Conservation (phyloP, 2,888 invertebrate genomes). For the Hedychridium roseum region DNA sequence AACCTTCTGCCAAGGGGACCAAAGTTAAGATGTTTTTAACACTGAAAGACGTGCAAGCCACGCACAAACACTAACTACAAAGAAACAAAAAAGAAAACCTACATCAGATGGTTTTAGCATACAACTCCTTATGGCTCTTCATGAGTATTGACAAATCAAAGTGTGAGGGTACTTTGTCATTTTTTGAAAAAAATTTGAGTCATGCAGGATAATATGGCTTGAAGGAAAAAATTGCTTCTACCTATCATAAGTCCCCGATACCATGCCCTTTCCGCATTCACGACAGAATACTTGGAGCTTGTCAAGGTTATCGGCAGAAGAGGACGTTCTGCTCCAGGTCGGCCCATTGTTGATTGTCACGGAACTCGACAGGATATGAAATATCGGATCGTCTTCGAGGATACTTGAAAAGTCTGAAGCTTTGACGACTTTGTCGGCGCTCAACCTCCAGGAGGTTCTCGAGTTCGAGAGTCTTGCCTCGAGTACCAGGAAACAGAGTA, state of each 20-base stretch:
- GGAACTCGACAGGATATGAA: constrained; percentile 80
- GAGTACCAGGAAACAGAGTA: constrained; percentile 55
- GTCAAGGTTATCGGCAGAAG: constrained; percentile 43
- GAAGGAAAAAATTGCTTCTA: no score
- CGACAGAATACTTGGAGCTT: constrained; percentile 55
- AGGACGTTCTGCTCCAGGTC: constrained; percentile 56
- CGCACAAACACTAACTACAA: constrained; percentile 63
- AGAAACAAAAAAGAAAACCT: constrained; percentile 59
- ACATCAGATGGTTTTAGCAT: constrained; percentile 44
- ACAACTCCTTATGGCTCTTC: no score
- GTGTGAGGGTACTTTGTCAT: no score
- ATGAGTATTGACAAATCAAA: no score
- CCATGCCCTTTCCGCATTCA: constrained; percentile 53
- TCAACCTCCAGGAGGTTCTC: constrained; percentile 85
- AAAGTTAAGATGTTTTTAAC: constrained; percentile 60
- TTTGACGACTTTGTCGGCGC: constrained; percentile 78
- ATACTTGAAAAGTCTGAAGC: constrained; percentile 62
- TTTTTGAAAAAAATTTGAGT: no score
- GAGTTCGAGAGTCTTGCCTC: constrained; percentile 73
- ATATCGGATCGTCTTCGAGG: constrained; percentile 74
- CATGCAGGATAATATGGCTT: no score
- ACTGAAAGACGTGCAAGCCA: constrained; percentile 61
- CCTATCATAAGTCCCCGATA: no score
- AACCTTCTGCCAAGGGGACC: constrained; percentile 59
- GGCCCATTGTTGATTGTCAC: constrained; percentile 61